Conservation (phyloP, 1,140 invertebrate species). For the Caenorhabditis tropicalis region DNA sequence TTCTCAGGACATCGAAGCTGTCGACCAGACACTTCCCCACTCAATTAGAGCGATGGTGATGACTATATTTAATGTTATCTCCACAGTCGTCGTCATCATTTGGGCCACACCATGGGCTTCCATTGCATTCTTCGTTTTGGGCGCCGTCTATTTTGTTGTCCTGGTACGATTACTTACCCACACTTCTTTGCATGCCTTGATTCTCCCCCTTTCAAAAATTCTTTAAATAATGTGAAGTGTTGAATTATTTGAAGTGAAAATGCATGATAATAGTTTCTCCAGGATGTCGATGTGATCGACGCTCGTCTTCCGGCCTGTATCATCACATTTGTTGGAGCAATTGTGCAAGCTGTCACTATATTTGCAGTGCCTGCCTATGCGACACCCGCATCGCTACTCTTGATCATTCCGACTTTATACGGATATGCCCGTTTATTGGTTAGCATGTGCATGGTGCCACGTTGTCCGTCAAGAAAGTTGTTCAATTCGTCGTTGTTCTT, state of each 20-base stretch:
- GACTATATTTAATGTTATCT: conserved; percentile 42
- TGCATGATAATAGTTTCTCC: conserved; percentile 9
- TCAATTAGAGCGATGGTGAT: conserved; percentile 41
- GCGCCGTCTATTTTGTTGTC: conserved; percentile 46
- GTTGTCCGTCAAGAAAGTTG: not conserved
- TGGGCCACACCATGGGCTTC: conserved; percentile 47
- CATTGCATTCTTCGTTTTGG: conserved; percentile 3
- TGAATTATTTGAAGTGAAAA: too few relatives aligned
- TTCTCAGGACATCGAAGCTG: conserved; percentile 51
- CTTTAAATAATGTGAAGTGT: too few relatives aligned
- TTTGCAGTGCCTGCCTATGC: conserved; percentile 61
- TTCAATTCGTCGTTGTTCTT: not conserved
- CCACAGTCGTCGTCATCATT: conserved; percentile 48
- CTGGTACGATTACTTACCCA: conserved; percentile 38
- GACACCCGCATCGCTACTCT: conserved; percentile 56
- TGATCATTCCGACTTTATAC: conserved; percentile 48
- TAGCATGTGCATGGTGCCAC: conserved; percentile 5
- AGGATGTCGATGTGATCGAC: conserved; percentile 63
- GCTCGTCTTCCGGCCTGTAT: conserved; percentile 57
- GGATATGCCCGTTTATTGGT: conserved; percentile 60
- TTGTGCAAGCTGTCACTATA: conserved; percentile 61
- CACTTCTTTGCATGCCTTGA: not conserved
- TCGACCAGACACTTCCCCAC: conserved; percentile 44
- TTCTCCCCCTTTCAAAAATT: too few relatives aligned
- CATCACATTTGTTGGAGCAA: conserved; percentile 56